These are phyloP conservation scores for Dysmachus trigonus DNA, from an alignment of 2,888 invertebrate species.

Conservation along the genomic window DNA sequence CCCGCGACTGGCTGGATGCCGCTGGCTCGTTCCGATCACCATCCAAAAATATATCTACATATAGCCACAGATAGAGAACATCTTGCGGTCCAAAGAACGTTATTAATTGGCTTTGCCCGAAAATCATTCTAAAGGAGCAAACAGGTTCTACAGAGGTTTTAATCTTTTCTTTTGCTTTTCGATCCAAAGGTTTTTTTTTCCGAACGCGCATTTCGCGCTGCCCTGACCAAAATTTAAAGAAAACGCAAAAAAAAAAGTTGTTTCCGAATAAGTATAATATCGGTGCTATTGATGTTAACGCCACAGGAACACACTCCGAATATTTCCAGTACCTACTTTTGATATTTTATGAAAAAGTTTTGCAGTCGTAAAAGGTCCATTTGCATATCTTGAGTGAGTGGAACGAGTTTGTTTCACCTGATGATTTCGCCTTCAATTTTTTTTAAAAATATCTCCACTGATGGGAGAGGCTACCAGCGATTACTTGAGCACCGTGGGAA, in stretches of 20 bases:
- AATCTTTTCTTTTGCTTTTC: neutral
- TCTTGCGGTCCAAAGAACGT: neutral
- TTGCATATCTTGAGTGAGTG: neutral
- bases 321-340: neutral
- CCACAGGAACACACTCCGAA: neutral
- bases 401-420: neutral
- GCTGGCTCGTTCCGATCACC: neutral
- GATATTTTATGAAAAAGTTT: neutral
- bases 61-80: neutral
- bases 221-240: neutral
- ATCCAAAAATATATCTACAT: neutral
- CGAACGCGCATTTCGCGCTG: neutral
- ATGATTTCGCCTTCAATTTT: neutral
- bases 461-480: neutral
- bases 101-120: slow-evolving; percentile 31
- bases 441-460: neutral
- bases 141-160: slow-evolving; percentile 8
- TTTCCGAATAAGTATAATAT: neutral
- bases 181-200: neutral
- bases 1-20: neutral
- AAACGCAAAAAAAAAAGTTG: neutral
- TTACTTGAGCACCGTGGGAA: neutral
- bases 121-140: slow-evolving; percentile 5
- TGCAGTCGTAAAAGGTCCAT: slow-evolving; percentile 18
- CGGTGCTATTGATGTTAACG: slow-evolving; percentile 9